Percentiles rank a stretch among this genome's conserved stretches.
phyloP scores from a whole-genome alignment of 2,888 invertebrate genomes.

The Chrysolina oricalcia region DNA sequence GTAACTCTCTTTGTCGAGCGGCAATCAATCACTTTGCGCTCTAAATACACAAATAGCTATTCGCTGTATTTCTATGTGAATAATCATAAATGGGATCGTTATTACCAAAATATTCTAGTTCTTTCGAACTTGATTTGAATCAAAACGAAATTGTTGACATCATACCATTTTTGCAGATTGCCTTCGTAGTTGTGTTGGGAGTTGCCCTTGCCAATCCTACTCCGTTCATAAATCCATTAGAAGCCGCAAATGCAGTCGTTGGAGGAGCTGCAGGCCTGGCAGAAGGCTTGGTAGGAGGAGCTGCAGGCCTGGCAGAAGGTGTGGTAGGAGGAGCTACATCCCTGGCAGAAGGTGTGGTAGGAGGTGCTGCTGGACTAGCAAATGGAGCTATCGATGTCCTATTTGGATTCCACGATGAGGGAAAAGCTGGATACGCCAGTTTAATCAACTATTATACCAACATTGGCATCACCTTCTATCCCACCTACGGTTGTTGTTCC shows the following conservation, averaged over 20 bases:
- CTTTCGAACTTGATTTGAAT: no score
- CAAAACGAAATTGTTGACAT: no score
- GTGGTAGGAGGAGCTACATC: neutral
- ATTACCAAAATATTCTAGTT: no score
- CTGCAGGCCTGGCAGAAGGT: no score
- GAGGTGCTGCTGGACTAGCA: neutral
- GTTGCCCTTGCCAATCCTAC: neutral
- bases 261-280: neutral
- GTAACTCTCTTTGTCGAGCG: no score
- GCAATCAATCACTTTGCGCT: no score
- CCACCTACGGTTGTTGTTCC: neutral
- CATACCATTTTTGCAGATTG: neutral
- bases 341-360: neutral
- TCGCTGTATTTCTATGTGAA: no score
- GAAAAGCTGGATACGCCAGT: neutral
- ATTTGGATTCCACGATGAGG: neutral
- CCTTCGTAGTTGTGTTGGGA: neutral
- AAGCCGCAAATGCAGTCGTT: neutral
- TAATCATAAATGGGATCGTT: no score
- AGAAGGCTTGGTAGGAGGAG: neutral
- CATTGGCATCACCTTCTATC: neutral
- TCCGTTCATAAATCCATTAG: neutral
- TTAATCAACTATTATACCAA: neutral
- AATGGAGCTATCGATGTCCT: neutral
- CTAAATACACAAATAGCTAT: no score